Base-by-base conservation (phyloP, 2,113 vertebrate species). In the Microtus montanus region DNA sequence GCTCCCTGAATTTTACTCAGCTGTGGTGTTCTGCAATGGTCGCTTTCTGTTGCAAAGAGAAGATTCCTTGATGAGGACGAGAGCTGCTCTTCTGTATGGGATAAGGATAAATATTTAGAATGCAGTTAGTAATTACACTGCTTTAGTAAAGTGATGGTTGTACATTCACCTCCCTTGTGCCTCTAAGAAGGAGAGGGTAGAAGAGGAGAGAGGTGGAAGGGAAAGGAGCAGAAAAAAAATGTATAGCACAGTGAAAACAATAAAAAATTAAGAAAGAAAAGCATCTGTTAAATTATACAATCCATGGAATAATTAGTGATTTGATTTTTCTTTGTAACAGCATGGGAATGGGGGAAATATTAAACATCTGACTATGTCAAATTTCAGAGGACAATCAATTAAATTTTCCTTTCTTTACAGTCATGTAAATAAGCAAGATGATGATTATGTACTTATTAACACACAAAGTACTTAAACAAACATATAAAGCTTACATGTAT, bases 381-480 rank as follows among this genome's bases (percentile, higher is more conserved):
- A 95, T 90, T 97, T 93, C 22, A 91, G 95, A 93, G 79, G 10
- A 85, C 77, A 95, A 70, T 74, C 35, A 89, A 66, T 79, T 64
- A 95, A 77, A 82, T 5, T 44, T 44, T 44, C 44, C 8, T 89
- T 77, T 38, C 38, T 92, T 94, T 87, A 73, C 52, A 92, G 33
- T 95, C 47, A 63, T 15, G 52, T 61, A 95, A 74, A 22, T 77
- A 95, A 87, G 87, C 83, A 91, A 96, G 68, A 66, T 79, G 30
- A 78, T 90, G 77, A 93, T 10, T 92, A 44, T 64, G 38, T 28
- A 88, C 20, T 33, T 49, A 74, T 74, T 75, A 87, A 74, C 44
- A 91, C 17, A 73, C 54, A 58, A 96, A 96, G 77, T 22, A 30
- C 70, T 35, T 63, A 41, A 35, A 35, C 35, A 89, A 78, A n/a